A percentile compares a stretch with the other conserved stretches of the same genome.
These are phyloP conservation scores for Amphibalanus amphitrite DNA, from an alignment of 1,140 invertebrate genomes.

Conservation along the genomic window DNA sequence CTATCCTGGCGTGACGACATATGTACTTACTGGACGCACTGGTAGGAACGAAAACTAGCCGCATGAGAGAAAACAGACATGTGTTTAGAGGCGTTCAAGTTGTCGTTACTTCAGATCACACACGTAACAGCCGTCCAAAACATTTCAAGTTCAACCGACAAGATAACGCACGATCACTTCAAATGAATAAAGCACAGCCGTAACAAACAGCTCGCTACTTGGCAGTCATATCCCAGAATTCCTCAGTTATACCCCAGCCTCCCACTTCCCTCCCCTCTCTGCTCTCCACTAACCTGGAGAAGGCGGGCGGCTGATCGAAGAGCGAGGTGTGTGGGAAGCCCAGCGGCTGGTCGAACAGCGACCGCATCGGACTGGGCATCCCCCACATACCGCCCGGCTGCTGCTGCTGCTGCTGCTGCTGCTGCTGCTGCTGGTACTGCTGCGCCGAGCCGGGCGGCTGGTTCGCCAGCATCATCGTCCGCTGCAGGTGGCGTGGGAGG, in stretches of 20 bases:
- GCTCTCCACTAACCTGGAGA: slow-evolving; percentile 14
- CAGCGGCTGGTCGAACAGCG: slow-evolving; percentile 15
- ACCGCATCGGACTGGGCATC: slow-evolving; percentile 16
- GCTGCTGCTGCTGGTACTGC: too few relatives aligned
- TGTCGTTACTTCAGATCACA: too few relatives aligned
- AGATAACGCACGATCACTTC: too few relatives aligned
- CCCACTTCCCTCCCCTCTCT: too few relatives aligned
- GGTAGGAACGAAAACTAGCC: background rate
- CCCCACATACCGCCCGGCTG: slow-evolving; percentile 9
- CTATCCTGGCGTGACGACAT: too few relatives aligned
- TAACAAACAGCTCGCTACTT: too few relatives aligned
- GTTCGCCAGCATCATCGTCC: background rate
- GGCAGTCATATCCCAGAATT: too few relatives aligned
- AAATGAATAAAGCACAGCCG: too few relatives aligned
- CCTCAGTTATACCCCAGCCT: too few relatives aligned
- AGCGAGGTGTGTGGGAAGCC: slow-evolving; percentile 8
- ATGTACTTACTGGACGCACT: background rate
- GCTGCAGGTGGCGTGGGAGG: background rate
- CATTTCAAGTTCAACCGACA: too few relatives aligned
- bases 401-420: background rate
- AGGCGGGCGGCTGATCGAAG: slow-evolving; percentile 8
- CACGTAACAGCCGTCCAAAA: too few relatives aligned
- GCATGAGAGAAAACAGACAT: background rate
- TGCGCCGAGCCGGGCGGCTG: background rate
- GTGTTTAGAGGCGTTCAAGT: too few relatives aligned